Evolutionary conservation across 64 coral and sea anemone species (phyloP).

Genomic region (Actinia tenebrosa): DNA sequence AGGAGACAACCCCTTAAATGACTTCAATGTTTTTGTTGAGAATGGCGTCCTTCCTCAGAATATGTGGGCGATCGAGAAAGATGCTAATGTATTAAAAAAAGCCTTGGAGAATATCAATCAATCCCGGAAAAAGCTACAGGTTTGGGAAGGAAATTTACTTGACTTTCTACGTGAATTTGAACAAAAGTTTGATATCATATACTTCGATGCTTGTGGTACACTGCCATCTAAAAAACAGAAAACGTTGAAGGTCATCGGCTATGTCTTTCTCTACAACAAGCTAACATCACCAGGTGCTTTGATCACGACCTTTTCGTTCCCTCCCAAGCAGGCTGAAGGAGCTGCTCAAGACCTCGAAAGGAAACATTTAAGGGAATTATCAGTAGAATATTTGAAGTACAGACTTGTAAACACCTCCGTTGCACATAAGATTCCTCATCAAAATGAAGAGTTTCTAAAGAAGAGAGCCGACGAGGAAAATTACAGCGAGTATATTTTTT

Average conservation of each 20-base stretch:
- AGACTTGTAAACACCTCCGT: neutral
- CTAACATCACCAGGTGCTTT: conserved; percentile 43
- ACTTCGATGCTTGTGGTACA: conserved; percentile 34
- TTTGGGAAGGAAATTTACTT: conserved; percentile 35
- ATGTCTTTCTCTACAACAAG: conserved; percentile 37
- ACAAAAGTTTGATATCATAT: conserved; percentile 63
- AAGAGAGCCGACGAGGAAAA: conserved; percentile 14
- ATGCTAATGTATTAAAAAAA: neutral
- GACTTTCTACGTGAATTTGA: conserved; percentile 19
- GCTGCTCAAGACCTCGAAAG: neutral
- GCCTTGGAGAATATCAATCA: neutral
- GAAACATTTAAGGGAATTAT: neutral
- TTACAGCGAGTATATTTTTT: conserved; percentile 31
- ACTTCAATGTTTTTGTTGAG: conserved; percentile 27
- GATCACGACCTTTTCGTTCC: conserved; percentile 56
- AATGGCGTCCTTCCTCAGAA: conserved; percentile 53
- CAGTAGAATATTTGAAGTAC: conserved; percentile 23
- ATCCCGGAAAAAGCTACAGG: neutral
- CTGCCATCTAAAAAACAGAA: conserved; percentile 18
- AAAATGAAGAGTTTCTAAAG: conserved; percentile 3
- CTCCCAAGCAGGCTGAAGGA: conserved; percentile 4
- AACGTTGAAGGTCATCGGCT: conserved; percentile 19
- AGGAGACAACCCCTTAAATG: conserved; percentile 32
- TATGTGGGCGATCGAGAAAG: conserved; percentile 51
- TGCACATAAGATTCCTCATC: neutral